Conservation (phyloP, 2,888 invertebrate genomes). For the Drosophila greeni region DNA sequence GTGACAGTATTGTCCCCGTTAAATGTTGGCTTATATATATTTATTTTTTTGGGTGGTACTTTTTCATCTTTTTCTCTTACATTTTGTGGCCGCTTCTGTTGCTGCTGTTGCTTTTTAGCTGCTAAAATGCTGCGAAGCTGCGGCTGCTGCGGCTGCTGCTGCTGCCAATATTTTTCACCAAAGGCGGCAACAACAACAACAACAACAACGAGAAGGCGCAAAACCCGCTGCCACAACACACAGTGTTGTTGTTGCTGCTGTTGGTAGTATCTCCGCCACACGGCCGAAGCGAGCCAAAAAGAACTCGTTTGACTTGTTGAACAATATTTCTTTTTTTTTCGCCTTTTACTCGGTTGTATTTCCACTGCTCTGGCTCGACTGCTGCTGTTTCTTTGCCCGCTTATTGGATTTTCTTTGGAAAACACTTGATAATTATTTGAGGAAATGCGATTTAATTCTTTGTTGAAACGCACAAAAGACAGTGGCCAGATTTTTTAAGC, state of each 20-base stretch:
- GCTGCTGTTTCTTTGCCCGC: slow-evolving; percentile 33
- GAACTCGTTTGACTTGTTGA: slow-evolving; percentile 79
- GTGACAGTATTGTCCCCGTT: slow-evolving; percentile 28
- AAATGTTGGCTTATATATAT: slow-evolving; percentile 32
- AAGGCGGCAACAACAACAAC: slow-evolving; percentile 60
- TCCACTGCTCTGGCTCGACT: slow-evolving; percentile 40
- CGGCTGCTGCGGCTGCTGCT: slow-evolving; percentile 32
- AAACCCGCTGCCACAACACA: slow-evolving; percentile 66
- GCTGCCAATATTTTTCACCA: slow-evolving; percentile 74
- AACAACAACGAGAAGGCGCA: slow-evolving; percentile 56
- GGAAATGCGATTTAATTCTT: slow-evolving; percentile 42
- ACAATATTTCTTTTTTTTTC: slow-evolving; percentile 74
- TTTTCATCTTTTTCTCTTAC: slow-evolving; percentile 50
- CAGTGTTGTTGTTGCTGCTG: slow-evolving; percentile 49
- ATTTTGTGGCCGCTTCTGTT: slow-evolving; percentile 55
- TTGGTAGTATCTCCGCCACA: slow-evolving; percentile 58
- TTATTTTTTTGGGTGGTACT: slow-evolving; percentile 29
- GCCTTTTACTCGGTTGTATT: slow-evolving; percentile 55
- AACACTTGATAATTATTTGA: slow-evolving; percentile 12
- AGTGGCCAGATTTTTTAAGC: slow-evolving; percentile 40
- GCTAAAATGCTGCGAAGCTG: slow-evolving; percentile 28
- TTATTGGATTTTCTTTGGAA: slow-evolving; percentile 14
- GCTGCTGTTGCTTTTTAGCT: slow-evolving; percentile 15
- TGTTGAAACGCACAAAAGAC: slow-evolving; percentile 42
- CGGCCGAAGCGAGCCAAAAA: slow-evolving; percentile 76